phyloP scores from a whole-genome alignment of 2,888 invertebrate genomes.

The Nysson spinosus region DNA sequence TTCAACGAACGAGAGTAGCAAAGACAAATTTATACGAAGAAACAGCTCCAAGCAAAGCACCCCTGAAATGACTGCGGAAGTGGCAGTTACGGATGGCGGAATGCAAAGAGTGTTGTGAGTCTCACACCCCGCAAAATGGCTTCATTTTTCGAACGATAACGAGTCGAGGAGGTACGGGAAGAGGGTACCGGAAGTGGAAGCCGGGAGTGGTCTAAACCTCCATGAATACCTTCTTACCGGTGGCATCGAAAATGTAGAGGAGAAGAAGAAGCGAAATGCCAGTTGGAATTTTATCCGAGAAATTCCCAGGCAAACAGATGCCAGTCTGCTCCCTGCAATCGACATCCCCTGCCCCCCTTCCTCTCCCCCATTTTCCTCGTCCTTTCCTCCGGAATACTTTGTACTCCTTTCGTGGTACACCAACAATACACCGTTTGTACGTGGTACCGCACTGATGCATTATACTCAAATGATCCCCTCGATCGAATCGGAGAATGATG shows the following conservation, averaged over 20 bases:
- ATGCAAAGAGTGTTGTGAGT: constrained; percentile 32
- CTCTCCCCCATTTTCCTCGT: constrained; percentile 9
- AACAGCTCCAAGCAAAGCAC: background rate
- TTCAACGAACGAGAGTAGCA: too few species aligned
- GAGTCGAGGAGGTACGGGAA: constrained; percentile 16
- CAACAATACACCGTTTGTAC: constrained; percentile 7
- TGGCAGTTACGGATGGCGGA: constrained; percentile 4
- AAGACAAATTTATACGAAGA: background rate
- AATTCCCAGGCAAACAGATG: constrained; percentile 30
- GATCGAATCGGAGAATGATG: constrained; percentile 5
- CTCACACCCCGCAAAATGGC: constrained; percentile 47
- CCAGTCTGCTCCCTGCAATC: constrained; percentile 21
- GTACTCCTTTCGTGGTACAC: constrained; percentile 9
- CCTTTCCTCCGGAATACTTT: background rate
- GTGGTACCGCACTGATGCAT: constrained; percentile 20
- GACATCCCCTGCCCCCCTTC: too few species aligned
- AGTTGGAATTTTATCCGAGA: constrained; percentile 21
- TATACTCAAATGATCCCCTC: background rate
- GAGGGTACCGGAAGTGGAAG: background rate
- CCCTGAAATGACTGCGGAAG: constrained; percentile 1
- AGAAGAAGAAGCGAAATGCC: background rate
- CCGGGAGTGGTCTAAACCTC: too few species aligned
- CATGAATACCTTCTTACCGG: too few species aligned
- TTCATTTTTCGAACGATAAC: constrained; percentile 48
- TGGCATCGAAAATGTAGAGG: constrained; percentile 7